These are phyloP conservation scores for Cephonodes hylas DNA, from an alignment of 2,888 invertebrate species.

Conservation along the genomic window DNA sequence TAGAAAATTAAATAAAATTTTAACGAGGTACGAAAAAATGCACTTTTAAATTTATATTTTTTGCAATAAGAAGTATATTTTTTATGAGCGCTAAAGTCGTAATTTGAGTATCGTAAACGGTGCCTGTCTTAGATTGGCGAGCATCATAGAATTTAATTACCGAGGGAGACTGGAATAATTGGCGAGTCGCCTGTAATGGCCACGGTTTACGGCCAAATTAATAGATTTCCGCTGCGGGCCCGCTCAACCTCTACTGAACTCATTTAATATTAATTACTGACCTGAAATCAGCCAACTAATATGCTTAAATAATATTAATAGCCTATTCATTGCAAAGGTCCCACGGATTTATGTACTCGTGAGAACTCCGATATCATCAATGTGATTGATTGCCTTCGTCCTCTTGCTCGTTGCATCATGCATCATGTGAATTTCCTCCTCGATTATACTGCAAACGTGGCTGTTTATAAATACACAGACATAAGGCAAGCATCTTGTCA, in stretches of 20 bases:
- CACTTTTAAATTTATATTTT: not conserved
- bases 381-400: constrained; percentile 12
- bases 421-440: not conserved
- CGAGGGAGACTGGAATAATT: constrained; percentile 72
- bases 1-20: not conserved
- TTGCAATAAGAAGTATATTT: constrained; percentile 34
- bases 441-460: not conserved
- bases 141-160: constrained; percentile 78
- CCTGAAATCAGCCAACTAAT: constrained; percentile 40
- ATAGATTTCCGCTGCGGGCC: constrained; percentile 69
- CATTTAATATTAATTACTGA: constrained; percentile 66
- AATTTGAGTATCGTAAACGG: constrained; percentile 74
- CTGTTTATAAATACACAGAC: not conserved
- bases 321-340: constrained; percentile 1
- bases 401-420: not conserved
- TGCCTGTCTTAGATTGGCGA: constrained; percentile 74
- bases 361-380: not conserved
- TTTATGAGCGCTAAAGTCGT: constrained; percentile 71
- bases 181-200: constrained; percentile 71
- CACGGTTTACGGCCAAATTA: constrained; percentile 72
- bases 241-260: constrained; percentile 50
- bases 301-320: constrained; percentile 1
- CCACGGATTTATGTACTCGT: not conserved
- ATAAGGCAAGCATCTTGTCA: not conserved
- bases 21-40: not conserved